A percentile compares a stretch with the other conserved stretches of the same genome.
Evolutionary conservation across 2,113 vertebrate genomes (phyloP).

Genomic region (Mobula birostris): DNA sequence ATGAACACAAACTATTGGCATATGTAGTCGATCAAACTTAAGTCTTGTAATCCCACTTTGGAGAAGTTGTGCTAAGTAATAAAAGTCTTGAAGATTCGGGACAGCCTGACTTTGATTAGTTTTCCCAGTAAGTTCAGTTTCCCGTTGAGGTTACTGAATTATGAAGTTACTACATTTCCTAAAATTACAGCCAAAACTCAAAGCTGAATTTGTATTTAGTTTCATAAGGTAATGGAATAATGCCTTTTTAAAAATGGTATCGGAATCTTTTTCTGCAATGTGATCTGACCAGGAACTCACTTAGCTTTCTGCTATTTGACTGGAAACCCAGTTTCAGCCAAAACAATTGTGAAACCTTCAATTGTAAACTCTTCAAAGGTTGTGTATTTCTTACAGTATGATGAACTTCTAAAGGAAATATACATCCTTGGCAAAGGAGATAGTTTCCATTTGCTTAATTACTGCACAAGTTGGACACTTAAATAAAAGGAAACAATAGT

Average conservation of each 20-base stretch:
- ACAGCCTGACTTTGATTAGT: background rate
- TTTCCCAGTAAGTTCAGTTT: background rate
- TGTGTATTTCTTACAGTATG: no score
- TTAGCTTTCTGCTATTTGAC: background rate
- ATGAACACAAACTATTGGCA: background rate
- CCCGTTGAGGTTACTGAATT: background rate
- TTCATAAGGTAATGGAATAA: background rate
- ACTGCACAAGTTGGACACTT: background rate
- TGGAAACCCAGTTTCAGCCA: background rate
- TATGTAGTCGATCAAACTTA: background rate
- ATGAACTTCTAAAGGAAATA: background rate
- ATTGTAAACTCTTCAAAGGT: background rate
- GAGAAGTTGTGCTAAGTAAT: background rate
- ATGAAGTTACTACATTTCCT: background rate
- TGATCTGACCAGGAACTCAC: background rate
- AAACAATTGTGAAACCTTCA: background rate
- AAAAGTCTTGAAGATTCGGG: background rate
- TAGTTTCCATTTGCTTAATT: background rate
- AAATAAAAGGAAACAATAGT: background rate
- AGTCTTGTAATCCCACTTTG: background rate
- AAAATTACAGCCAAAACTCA: background rate
- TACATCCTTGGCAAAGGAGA: background rate
- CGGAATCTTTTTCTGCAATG: background rate
- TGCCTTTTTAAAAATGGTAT: background rate
- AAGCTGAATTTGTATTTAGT: background rate